Conservation (phyloP, 2,113 vertebrate genomes). For the Sylvilagus bachmani region DNA sequence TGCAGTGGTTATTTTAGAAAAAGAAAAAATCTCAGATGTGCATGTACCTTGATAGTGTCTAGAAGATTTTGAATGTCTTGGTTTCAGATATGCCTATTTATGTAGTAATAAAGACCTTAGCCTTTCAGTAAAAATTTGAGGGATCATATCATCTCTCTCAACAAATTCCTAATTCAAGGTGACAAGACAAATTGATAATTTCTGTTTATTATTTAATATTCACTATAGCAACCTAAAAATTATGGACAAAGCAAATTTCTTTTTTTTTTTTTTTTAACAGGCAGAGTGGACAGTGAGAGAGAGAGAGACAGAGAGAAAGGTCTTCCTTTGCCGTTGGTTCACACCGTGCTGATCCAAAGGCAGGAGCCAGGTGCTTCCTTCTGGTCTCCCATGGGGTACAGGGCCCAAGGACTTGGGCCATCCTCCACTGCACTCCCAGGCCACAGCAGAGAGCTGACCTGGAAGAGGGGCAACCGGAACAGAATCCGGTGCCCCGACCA, state of each 20-base stretch:
- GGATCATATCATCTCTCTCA: background rate
- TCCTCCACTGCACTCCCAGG: no score
- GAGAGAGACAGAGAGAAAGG: no score
- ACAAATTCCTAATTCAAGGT: slow-evolving; percentile 32
- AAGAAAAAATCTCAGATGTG: background rate
- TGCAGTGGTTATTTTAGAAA: background rate
- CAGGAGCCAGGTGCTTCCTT: no score
- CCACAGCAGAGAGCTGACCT: no score
- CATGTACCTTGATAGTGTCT: background rate
- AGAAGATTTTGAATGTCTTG: slow-evolving; percentile 12
- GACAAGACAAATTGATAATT: slow-evolving; percentile 44
- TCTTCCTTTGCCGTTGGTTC: no score
- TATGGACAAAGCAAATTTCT: slow-evolving; percentile 16
- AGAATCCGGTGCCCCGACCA: no score
- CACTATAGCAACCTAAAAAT: slow-evolving; percentile 10
- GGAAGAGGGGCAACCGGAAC: no score
- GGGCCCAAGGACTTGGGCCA: no score
- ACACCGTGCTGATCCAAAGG: no score
- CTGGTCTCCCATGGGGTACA: no score
- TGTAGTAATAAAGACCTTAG: background rate
- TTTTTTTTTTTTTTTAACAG: no score
- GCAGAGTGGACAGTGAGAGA: no score
- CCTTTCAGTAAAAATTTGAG: slow-evolving; percentile 16
- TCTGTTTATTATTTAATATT: background rate
- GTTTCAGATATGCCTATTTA: background rate